phyloP scores from a whole-genome alignment of 2,113 vertebrate species.

The Oreochromis niloticus region DNA sequence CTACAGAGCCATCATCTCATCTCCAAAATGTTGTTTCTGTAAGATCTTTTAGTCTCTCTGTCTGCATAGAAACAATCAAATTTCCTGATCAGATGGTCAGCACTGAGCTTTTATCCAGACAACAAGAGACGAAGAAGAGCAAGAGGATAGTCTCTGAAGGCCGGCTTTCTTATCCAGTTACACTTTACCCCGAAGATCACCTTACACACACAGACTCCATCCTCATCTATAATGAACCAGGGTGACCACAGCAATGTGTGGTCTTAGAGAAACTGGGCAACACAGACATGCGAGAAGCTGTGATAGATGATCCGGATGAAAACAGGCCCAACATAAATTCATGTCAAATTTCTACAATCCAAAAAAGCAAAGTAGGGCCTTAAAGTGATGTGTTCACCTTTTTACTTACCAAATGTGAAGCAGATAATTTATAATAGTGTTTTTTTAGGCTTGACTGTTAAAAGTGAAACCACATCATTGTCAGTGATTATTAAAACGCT shows the following conservation, averaged over 20 bases:
- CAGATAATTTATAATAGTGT: not conserved
- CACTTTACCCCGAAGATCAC: conserved; percentile 36
- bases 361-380: not conserved
- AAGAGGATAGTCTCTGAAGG: conserved; percentile 25
- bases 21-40: not conserved
- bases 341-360: not conserved
- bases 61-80: not conserved
- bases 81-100: not conserved
- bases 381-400: not conserved
- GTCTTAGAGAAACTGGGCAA: not conserved
- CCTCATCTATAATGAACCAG: conserved; percentile 63
- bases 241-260: not conserved
- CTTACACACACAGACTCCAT: conserved; percentile 10
- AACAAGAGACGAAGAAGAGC: conserved; percentile 6
- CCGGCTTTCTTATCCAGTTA: conserved; percentile 53
- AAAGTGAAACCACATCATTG: not conserved
- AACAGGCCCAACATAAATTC: not conserved
- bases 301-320: not conserved
- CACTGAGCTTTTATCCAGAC: not conserved
- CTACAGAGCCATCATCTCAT: not conserved
- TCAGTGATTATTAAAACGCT: not conserved
- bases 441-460: not conserved
- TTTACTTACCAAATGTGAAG: not conserved
- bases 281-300: not conserved
- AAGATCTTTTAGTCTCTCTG: not conserved